Evolutionary conservation across 92 coral and sea anemone species (phyloP).

Genomic region (Chrysogorgia sp.): DNA sequence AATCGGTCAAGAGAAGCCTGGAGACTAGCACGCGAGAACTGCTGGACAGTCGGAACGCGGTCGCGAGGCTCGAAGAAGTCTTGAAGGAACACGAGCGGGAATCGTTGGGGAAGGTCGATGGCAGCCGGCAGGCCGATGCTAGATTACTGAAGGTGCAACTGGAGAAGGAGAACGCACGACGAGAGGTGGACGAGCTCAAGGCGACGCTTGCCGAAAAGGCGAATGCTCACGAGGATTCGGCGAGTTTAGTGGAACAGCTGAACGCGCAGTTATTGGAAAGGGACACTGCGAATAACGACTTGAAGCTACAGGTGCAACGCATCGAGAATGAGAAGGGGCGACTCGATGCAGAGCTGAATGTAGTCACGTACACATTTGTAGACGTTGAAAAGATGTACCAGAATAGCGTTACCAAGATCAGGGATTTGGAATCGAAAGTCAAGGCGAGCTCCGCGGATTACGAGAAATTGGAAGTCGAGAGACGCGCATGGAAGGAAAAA

Average conservation of each 20-base stretch:
- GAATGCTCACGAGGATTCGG: slow-evolving; percentile 45
- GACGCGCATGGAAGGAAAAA: slow-evolving; percentile 61
- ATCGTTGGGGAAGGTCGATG: slow-evolving; percentile 51
- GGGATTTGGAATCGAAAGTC: slow-evolving; percentile 17
- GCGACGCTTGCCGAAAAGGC: slow-evolving; percentile 52
- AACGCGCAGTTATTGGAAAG: slow-evolving; percentile 47
- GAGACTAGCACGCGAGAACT: slow-evolving; percentile 61
- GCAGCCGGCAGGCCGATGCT: slow-evolving; percentile 63
- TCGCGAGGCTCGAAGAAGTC: slow-evolving; percentile 57
- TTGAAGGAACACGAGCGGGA: slow-evolving; percentile 63
- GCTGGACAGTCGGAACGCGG: slow-evolving; percentile 66
- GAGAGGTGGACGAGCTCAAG: slow-evolving; percentile 63
- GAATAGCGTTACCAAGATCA: slow-evolving; percentile 21
- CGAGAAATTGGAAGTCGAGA: slow-evolving; percentile 58
- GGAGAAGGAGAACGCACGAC: slow-evolving; percentile 56
- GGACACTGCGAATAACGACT: slow-evolving; percentile 15
- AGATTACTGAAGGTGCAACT: slow-evolving; percentile 62
- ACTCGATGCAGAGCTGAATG: slow-evolving; percentile 60
- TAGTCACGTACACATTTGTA: slow-evolving; percentile 45
- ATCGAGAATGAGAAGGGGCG: slow-evolving; percentile 64
- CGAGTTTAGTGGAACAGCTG: slow-evolving; percentile 57
- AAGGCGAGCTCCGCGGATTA: neutral
- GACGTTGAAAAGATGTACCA: slow-evolving; percentile 64
- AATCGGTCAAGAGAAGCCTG: slow-evolving; percentile 62
- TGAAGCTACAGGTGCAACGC: slow-evolving; percentile 50